These are phyloP conservation scores for Drosophila navojoa DNA, from an alignment of 1,140 invertebrate genomes.

Conservation along the genomic window DNA sequence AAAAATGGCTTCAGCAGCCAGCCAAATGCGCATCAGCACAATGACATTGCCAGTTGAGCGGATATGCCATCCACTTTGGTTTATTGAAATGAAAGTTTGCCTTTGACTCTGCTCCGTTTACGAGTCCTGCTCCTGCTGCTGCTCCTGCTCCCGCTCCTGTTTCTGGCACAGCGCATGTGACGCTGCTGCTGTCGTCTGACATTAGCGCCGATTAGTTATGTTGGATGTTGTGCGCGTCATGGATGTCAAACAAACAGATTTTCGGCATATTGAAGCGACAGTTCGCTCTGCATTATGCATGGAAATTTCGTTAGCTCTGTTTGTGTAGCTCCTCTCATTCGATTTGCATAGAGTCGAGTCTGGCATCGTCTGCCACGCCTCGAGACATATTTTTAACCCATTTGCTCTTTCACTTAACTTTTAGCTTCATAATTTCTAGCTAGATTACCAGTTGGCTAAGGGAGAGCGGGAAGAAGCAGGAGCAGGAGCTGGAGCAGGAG, in stretches of 20 bases:
- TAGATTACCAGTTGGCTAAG: too few species aligned
- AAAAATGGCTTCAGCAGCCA: conserved; percentile 26
- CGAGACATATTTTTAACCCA: too few species aligned
- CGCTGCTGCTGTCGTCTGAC: conserved; percentile 1
- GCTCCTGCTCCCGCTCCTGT: too few species aligned
- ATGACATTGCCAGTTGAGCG: conserved; percentile 32
- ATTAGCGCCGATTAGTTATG: conserved; percentile 46
- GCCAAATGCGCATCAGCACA: conserved; percentile 6
- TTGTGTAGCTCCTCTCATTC: too few species aligned
- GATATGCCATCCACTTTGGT: conserved; percentile 14
- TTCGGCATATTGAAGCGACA: not conserved
- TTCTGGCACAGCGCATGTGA: not conserved
- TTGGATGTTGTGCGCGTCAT: conserved; percentile 22
- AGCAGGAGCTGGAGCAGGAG: too few species aligned
- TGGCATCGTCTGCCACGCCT: too few species aligned
- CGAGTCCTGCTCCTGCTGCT: not conserved
- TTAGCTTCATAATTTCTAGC: too few species aligned
- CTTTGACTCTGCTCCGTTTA: conserved; percentile 14
- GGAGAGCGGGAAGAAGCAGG: too few species aligned
- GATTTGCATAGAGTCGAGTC: too few species aligned
- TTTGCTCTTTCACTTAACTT: too few species aligned
- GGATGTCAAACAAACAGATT: not conserved
- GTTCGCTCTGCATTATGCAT: too few species aligned
- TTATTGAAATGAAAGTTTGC: conserved; percentile 39
- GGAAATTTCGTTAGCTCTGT: too few species aligned